Percentiles rank a stretch among this genome's conserved stretches.
These are phyloP conservation scores for Oopsacas minuta DNA, from an alignment of 37 sponge, comb jelly and placozoan species.

Conservation along the genomic window DNA sequence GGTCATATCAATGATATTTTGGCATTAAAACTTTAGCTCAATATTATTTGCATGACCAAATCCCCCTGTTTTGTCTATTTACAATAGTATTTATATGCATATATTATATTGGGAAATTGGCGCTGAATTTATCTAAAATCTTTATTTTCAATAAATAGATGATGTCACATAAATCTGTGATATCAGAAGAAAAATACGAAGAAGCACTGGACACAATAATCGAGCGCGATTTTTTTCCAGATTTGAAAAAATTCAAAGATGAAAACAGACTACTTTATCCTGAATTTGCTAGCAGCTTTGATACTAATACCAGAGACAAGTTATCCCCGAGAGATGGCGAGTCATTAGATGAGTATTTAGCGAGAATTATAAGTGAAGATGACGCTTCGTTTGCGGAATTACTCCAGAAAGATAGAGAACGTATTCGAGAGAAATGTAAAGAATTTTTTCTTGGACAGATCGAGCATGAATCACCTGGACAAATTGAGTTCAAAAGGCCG, in stretches of 20 bases:
- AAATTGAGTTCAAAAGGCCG: slow-evolving; percentile 1
- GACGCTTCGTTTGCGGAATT: neutral
- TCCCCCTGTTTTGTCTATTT: too few relatives aligned
- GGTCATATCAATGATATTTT: neutral
- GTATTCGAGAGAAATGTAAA: neutral
- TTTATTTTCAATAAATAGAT: neutral
- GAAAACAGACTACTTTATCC: neutral
- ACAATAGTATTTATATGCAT: neutral
- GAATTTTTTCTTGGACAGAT: neutral
- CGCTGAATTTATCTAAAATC: neutral
- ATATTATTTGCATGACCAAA: too few relatives aligned
- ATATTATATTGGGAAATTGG: neutral
- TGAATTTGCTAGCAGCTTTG: neutral
- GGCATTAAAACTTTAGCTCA: neutral
- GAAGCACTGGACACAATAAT: neutral
- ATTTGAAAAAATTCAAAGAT: neutral
- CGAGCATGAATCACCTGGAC: neutral
- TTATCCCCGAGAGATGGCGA: neutral
- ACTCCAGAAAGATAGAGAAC: neutral
- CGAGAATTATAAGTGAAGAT: neutral
- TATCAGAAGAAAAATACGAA: neutral
- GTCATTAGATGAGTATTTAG: neutral
- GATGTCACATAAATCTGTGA: neutral
- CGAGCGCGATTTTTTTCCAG: slow-evolving; percentile 6
- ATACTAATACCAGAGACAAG: neutral